These are phyloP conservation scores for Megalops atlanticus DNA, from an alignment of 2,113 vertebrate species.

Conservation along the genomic window DNA sequence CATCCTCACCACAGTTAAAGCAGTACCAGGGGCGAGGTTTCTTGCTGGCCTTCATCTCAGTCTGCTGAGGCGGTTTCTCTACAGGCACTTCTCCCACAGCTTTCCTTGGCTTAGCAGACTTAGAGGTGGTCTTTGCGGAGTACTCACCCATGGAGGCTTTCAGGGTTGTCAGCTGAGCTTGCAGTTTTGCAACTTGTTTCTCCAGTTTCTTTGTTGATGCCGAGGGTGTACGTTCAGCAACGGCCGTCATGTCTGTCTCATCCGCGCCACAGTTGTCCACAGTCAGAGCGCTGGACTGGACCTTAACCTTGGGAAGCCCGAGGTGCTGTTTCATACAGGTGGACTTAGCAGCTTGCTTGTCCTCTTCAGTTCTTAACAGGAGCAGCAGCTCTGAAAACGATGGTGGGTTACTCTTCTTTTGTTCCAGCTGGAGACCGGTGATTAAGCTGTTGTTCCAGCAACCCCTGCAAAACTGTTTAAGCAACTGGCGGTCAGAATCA, in stretches of 20 bases:
- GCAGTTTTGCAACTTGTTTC: constrained; percentile 12
- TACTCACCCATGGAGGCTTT: neutral
- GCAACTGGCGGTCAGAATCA: constrained; percentile 9
- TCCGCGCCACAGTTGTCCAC: neutral
- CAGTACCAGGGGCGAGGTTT: too few relatives aligned
- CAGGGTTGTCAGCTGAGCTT: constrained; percentile 7
- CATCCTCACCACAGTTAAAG: constrained; percentile 32
- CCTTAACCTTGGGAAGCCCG: neutral
- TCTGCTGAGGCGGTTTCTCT: neutral
- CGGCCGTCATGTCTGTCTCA: neutral
- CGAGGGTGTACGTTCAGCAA: neutral
- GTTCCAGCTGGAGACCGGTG: constrained; percentile 7
- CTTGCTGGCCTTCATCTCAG: neutral
- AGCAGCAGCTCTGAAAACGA: constrained; percentile 20
- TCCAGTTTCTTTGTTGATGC: constrained; percentile 2
- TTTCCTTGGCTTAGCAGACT: neutral
- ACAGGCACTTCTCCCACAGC: neutral
- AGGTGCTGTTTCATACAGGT: constrained; percentile 25
- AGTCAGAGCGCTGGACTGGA: neutral
- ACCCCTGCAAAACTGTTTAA: constrained; percentile 22
- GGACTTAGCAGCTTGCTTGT: constrained; percentile 14
- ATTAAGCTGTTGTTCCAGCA: constrained; percentile 25
- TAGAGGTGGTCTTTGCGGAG: neutral
- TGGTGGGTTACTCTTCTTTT: neutral
- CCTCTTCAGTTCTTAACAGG: constrained; percentile 23